Conservation (phyloP, 2,113 vertebrate species). For the Capra hircus region DNA sequence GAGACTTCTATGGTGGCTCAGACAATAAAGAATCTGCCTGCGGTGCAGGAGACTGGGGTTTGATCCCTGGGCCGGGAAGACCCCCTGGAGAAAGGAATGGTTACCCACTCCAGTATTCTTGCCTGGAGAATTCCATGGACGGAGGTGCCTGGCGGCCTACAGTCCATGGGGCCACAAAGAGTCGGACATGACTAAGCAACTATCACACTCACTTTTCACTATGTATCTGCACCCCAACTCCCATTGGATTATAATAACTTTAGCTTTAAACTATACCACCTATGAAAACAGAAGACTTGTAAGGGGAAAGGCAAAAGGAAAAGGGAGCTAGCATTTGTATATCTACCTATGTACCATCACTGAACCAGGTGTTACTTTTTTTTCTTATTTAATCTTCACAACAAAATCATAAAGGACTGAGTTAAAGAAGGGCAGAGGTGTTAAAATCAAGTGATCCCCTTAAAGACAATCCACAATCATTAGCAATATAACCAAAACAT, state of each 20-base stretch:
- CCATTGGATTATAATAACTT: background rate
- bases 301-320: background rate
- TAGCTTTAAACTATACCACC: background rate
- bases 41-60: background rate
- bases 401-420: background rate
- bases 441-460: background rate
- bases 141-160: accelerated
- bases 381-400: background rate
- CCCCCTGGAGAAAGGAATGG: background rate
- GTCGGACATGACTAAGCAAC: background rate
- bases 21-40: background rate
- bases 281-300: background rate
- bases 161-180: background rate
- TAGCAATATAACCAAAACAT: background rate
- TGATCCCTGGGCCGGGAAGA: background rate
- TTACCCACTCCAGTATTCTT: background rate
- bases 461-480: background rate
- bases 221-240: background rate
- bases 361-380: background rate
- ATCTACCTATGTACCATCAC: background rate
- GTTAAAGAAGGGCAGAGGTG: background rate
- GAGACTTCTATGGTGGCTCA: background rate
- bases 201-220: background rate
- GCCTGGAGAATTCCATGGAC: background rate
- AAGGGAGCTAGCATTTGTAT: background rate